Evolutionary conservation across 1,140 invertebrate genomes (phyloP).

Genomic region (Campodea augens): DNA sequence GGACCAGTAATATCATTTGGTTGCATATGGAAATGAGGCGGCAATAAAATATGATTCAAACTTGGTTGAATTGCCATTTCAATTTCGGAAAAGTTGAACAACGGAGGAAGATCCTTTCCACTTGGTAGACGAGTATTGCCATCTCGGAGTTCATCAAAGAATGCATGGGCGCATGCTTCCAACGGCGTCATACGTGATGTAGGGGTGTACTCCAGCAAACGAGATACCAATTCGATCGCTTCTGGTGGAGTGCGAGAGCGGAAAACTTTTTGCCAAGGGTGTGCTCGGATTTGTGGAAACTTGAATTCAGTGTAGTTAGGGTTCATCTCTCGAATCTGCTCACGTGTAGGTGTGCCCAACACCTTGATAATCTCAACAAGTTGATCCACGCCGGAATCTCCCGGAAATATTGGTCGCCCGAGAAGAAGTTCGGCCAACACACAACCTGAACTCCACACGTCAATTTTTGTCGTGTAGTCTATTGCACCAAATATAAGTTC

Average conservation of each 20-base stretch:
- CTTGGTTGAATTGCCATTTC: constrained; percentile 32
- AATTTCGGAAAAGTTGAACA: constrained; percentile 30
- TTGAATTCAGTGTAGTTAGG: constrained; percentile 53
- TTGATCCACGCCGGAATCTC: constrained; percentile 48
- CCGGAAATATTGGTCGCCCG: constrained; percentile 50
- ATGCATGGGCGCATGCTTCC: constrained; percentile 43
- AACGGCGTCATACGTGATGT: constrained; percentile 37
- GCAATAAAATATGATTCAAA: constrained; percentile 31
- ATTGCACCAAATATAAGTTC: constrained; percentile 99
- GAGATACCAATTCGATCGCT: constrained; percentile 42
- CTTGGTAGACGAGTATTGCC: constrained; percentile 8
- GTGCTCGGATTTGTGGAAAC: constrained; percentile 49
- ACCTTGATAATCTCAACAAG: constrained; percentile 55
- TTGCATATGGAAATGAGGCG: too few species aligned
- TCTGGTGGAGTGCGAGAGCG: constrained; percentile 39
- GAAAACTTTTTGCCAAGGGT: constrained; percentile 50
- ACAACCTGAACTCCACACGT: constrained; percentile 55
- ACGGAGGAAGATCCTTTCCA: constrained; percentile 7
- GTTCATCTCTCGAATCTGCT: constrained; percentile 53
- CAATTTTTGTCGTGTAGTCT: constrained; percentile 97
- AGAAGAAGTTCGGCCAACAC: constrained; percentile 45
- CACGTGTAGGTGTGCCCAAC: constrained; percentile 44
- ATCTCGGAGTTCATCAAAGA: constrained; percentile 46
- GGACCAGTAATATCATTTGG: too few species aligned
- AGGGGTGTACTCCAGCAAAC: constrained; percentile 44